Evolutionary conservation across 2,113 vertebrate species (phyloP).

Genomic region (Ptyas mucosa): DNA sequence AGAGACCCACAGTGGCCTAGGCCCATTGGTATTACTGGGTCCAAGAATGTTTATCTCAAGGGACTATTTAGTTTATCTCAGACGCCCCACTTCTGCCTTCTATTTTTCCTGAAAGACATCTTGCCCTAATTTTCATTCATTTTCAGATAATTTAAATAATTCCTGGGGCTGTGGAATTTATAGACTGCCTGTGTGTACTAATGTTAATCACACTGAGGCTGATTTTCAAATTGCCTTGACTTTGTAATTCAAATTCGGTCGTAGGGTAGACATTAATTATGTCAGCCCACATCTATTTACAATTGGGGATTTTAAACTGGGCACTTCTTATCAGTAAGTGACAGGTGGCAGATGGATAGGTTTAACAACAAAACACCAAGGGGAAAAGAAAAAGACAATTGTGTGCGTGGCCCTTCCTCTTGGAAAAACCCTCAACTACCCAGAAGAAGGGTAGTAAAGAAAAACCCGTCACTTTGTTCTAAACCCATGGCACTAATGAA

Average conservation of each 20-base stretch:
- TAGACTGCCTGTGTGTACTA: constrained; percentile 35
- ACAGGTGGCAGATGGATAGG: constrained; percentile 70
- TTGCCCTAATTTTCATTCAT: constrained; percentile 62
- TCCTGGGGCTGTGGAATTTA: constrained; percentile 55
- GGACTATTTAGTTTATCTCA: constrained; percentile 67
- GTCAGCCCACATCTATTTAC: constrained; percentile 70
- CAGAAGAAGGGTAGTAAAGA: constrained; percentile 46
- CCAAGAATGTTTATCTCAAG: constrained; percentile 66
- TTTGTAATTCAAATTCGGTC: constrained; percentile 70
- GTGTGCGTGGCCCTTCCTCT: constrained; percentile 37
- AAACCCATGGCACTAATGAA: constrained; percentile 14
- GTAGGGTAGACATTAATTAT: constrained; percentile 68
- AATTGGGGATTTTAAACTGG: constrained; percentile 57
- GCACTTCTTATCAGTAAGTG: constrained; percentile 70
- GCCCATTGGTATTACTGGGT: constrained; percentile 64
- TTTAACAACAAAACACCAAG: constrained; percentile 59
- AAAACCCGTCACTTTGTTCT: constrained; percentile 36
- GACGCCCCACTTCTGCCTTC: constrained; percentile 49
- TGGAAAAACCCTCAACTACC: constrained; percentile 43
- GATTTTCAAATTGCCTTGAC: constrained; percentile 60
- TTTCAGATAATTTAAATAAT: constrained; percentile 61
- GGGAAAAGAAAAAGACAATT: background rate
- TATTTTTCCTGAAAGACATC: constrained; percentile 52
- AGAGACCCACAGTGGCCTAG: constrained; percentile 45
- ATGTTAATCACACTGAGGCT: constrained; percentile 52